Evolutionary conservation across 2,797 vertebrate species (phyloP).

Genomic region (Amblyopsis hoosieri): DNA sequence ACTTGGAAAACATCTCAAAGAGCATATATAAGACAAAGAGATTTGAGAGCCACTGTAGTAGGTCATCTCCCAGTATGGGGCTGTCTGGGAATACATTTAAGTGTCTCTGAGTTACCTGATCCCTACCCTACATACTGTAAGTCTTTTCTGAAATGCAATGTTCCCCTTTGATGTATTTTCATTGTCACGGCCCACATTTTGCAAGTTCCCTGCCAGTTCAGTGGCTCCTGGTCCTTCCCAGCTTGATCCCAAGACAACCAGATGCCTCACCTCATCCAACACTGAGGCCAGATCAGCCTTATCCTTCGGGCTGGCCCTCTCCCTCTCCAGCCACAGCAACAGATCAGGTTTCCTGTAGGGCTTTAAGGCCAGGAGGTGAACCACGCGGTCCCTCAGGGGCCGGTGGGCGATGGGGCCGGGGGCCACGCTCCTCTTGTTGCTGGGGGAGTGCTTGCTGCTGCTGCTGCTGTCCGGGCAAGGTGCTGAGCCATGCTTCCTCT

Average conservation of each 20-base stretch:
- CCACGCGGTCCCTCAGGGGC: constrained; percentile 75
- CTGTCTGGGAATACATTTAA: too few relatives aligned
- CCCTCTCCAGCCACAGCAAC: constrained; percentile 77
- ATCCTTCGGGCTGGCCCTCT: constrained; percentile 73
- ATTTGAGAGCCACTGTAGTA: too few relatives aligned
- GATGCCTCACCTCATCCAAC: constrained; percentile 79
- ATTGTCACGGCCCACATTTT: too few relatives aligned
- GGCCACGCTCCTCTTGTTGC: constrained; percentile 73
- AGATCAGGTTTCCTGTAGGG: constrained; percentile 80
- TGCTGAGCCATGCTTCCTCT: constrained; percentile 68
- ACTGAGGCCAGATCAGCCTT: constrained; percentile 71
- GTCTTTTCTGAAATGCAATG: too few relatives aligned
- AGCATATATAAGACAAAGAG: too few relatives aligned
- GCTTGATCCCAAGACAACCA: constrained; percentile 16
- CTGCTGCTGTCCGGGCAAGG: constrained; percentile 58
- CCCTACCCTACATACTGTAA: too few relatives aligned
- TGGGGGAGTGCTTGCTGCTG: constrained; percentile 74
- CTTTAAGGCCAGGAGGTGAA: constrained; percentile 79
- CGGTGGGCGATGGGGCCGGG: constrained; percentile 68
- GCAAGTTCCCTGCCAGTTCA: not conserved
- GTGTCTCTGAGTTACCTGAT: too few relatives aligned
- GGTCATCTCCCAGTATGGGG: too few relatives aligned
- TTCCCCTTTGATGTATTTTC: too few relatives aligned
- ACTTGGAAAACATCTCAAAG: too few relatives aligned
- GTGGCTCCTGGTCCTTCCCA: not conserved